Evolutionary conservation across 2,797 vertebrate species (phyloP), one percentile per base, ranked within the genome.

Genomic region (Periparus ater): DNA sequence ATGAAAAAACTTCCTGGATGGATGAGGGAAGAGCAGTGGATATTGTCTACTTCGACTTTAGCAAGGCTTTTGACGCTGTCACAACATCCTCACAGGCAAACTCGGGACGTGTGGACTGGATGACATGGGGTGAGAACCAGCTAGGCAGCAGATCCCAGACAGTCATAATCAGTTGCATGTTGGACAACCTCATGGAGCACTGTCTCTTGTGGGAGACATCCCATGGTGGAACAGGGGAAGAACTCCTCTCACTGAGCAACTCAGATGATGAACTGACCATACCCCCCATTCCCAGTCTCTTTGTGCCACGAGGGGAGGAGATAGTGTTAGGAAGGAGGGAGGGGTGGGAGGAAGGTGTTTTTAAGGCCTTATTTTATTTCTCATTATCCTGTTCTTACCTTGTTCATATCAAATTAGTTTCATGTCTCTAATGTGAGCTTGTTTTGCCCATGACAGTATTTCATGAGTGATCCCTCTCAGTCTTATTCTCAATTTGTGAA

Each of bases 261-360:
- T 27, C 0, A 0, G 22, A 18, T 51, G 32, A 51, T 26, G 22
- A 51, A n/a, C 22, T 23, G 45, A 3, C 22, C 27, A 51, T 36
- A 32, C 10, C 2, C 4, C 18, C 22, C 10, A 44, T 19, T 60
- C 45, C 27, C 38, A 38, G 4, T 19, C 7, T 38, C 38, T 4
- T 8, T 27, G 27, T 2, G 1, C 15, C 10, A 2, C 27, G 58
- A 18, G 22, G 22, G 10, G 8, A 74, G 6, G 36, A 50, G 9
- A 2, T 3, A 44, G 15, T 16, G 8, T 15, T 50, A 17, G 25
- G 30, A 58, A 50, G 36, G 20, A 68, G 20, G 65, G 16, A 60
- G 8, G 16, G 18, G 16, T 30, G 13, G 30, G 36, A 60, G 8
- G 10, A 60, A 17, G 10, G 2, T 34, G 13, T 6, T 75, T 57